Percentiles rank a stretch among this genome's conserved stretches.
These are phyloP conservation scores for Mastomys natalensis DNA, from an alignment of 2,113 vertebrate genomes.

Conservation along the genomic window DNA sequence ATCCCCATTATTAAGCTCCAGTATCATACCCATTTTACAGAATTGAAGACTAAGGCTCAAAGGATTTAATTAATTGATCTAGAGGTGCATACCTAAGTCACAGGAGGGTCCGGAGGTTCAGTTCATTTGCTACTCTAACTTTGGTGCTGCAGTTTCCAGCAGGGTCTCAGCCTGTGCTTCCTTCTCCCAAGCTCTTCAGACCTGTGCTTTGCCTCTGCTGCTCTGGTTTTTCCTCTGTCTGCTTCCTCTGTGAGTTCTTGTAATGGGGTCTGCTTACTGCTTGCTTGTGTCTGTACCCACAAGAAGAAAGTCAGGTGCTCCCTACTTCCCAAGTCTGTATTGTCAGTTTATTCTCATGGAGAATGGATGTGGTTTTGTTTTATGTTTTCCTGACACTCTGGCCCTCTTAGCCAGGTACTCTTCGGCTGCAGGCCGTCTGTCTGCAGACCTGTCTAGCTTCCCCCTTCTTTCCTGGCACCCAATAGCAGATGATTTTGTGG, in stretches of 20 bases:
- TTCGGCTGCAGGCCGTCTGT: not conserved
- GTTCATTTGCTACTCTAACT: not conserved
- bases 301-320: not conserved
- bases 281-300: not conserved
- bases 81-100: not conserved
- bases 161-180: not conserved
- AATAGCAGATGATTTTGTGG: not conserved
- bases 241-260: not conserved
- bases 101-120: not conserved
- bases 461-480: not conserved
- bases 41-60: conserved; percentile 5
- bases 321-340: not conserved
- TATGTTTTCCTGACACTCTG: not conserved
- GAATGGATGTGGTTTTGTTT: not conserved
- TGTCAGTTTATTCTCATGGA: not conserved
- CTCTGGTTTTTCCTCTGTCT: not conserved
- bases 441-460: not conserved
- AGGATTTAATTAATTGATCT: conserved; percentile 27
- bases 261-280: not conserved
- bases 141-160: not conserved
- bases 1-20: not conserved
- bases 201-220: not conserved
- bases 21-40: conserved; percentile 10
- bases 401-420: not conserved
- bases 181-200: not conserved